Conservation (phyloP, 2,888 invertebrate species). For the Aplocera efformata region DNA sequence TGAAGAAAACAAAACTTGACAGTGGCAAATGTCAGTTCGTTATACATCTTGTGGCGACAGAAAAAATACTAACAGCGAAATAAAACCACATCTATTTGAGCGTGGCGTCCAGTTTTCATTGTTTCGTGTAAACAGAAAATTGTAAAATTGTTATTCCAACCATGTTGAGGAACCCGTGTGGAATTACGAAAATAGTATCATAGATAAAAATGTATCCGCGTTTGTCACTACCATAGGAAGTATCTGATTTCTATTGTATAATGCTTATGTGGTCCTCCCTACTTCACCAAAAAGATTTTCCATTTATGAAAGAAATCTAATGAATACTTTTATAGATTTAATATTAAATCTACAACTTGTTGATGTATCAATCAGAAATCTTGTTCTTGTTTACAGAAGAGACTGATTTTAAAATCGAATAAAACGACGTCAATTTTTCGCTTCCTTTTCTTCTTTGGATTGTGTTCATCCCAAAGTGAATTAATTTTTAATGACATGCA, state of each 20-base stretch:
- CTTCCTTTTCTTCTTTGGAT: no score
- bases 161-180: conserved; percentile 65
- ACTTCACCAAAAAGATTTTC: not conserved
- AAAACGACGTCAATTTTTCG: no score
- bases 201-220: conserved; percentile 54
- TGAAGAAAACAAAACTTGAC: no score
- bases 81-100: conserved; percentile 3
- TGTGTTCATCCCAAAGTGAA: no score
- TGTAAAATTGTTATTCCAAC: conserved; percentile 76
- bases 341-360: no score
- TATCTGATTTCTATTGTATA: conserved; percentile 7
- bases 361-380: no score
- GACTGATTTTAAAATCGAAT: no score
- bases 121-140: conserved; percentile 66
- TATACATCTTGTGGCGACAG: no score
- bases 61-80: no score
- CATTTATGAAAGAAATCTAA: not conserved
- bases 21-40: no score
- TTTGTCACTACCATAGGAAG: conserved; percentile 47
- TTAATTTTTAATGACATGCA: no score
- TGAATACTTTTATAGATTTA: not conserved
- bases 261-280: not conserved
- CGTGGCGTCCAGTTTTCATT: conserved; percentile 1
- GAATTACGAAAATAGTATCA: conserved; percentile 73
- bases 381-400: no score